These are phyloP conservation scores for Epirrhoe alternata DNA, from an alignment of 2,888 invertebrate genomes.

Conservation along the genomic window DNA sequence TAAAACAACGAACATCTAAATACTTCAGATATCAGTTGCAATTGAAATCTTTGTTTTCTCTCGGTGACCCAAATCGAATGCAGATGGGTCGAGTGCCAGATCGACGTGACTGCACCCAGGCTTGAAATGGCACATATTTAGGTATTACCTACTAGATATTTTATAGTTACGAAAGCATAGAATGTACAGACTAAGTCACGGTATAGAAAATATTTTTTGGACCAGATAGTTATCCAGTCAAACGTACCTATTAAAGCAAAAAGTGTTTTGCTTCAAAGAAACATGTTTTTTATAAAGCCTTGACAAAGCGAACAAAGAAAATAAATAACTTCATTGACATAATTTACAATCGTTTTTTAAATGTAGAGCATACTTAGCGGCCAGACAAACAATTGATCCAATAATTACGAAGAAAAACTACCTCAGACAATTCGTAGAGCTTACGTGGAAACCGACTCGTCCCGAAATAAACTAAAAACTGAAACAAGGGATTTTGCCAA, in stretches of 20 bases:
- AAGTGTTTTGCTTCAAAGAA: background rate
- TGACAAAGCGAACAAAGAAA: constrained; percentile 1
- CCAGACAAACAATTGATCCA: constrained; percentile 34
- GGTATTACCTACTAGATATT: background rate
- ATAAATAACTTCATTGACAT: constrained; percentile 14
- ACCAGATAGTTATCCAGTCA: too few relatives aligned
- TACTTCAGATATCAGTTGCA: constrained; percentile 3
- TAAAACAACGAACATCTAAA: constrained; percentile 20
- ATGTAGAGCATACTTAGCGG: constrained; percentile 18
- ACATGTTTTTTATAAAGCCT: background rate
- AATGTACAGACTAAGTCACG: too few relatives aligned
- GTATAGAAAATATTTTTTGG: too few relatives aligned
- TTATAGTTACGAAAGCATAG: background rate
- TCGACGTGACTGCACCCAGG: constrained; percentile 42
- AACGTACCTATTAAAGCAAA: too few relatives aligned
- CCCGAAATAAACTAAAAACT: constrained; percentile 66
- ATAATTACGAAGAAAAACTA: constrained; percentile 44
- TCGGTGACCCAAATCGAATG: constrained; percentile 64
- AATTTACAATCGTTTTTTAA: constrained; percentile 11
- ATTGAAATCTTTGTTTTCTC: constrained; percentile 48
- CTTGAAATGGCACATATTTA: constrained; percentile 47
- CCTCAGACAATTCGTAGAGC: constrained; percentile 48
- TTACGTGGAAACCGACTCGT: constrained; percentile 60
- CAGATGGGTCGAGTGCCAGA: constrained; percentile 61
- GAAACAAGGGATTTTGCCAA: constrained; percentile 73